Evolutionary conservation across 2,113 vertebrate species (phyloP).

Genomic region (Callospermophilus lateralis): DNA sequence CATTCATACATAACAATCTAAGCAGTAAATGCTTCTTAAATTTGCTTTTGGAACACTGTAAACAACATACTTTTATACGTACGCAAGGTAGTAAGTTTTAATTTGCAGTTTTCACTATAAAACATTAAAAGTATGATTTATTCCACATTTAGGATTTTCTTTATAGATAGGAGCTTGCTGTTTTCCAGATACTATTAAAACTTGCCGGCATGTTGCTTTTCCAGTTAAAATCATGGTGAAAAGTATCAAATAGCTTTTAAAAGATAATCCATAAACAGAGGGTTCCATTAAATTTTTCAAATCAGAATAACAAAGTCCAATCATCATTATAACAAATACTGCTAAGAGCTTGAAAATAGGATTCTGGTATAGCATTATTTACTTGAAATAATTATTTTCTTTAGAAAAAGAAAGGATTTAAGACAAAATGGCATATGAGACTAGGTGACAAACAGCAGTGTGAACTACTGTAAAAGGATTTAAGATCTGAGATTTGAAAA

Average conservation of each 20-base stretch:
- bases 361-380: background rate
- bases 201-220: background rate
- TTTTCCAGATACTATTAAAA: background rate
- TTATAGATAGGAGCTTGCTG: background rate
- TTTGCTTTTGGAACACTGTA: background rate
- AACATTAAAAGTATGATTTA: background rate
- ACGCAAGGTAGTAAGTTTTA: background rate
- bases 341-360: background rate
- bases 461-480: background rate
- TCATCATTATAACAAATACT: background rate
- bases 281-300: background rate
- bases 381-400: conserved; percentile 19
- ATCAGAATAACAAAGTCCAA: conserved; percentile 16
- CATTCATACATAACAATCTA: background rate
- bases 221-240: background rate
- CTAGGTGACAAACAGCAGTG: background rate
- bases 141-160: background rate
- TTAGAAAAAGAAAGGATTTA: background rate
- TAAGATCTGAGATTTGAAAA: background rate
- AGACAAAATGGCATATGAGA: background rate
- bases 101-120: background rate
- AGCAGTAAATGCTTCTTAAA: background rate
- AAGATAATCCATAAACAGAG: background rate
- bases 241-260: conserved; percentile 32
- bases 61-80: background rate